Conservation (phyloP, 2,888 invertebrate genomes). For the Monoplex corrugatus region DNA sequence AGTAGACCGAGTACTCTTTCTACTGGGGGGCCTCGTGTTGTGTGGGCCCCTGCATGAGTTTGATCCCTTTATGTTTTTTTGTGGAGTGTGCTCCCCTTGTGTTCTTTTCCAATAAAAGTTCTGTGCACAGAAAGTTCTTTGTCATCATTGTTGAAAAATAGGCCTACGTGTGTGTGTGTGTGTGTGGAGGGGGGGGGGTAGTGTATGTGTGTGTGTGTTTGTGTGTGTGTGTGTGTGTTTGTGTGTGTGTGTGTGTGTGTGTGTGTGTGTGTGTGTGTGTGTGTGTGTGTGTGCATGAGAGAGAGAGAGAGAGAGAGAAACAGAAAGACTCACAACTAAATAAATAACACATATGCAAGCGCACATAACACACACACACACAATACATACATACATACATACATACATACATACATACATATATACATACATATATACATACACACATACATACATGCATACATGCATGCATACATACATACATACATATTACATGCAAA, state of each 20-base stretch:
- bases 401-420: no score
- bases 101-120: slow-evolving; percentile 51
- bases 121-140: slow-evolving; percentile 54
- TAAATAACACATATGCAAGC: neutral
- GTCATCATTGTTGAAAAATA: neutral
- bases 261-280: slow-evolving; percentile 2
- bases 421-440: no score
- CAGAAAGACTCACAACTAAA: no score
- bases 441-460: no score
- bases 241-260: slow-evolving; percentile 10
- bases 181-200: neutral
- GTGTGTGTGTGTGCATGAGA: slow-evolving; percentile 12
- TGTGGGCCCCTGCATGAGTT: slow-evolving; percentile 48
- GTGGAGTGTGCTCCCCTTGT: slow-evolving; percentile 54
- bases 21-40: slow-evolving; percentile 39
- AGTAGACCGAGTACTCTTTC: slow-evolving; percentile 53
- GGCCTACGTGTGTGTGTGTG: neutral
- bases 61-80: slow-evolving; percentile 50
- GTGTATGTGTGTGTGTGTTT: neutral
- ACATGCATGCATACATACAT: no score
- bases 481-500: no score
- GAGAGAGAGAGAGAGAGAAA: neutral
- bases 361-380: no score
- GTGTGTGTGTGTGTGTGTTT: slow-evolving; percentile 16
- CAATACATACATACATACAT: neutral